Conservation (phyloP, 2,113 vertebrate species). For the Saguinus imperator region DNA sequence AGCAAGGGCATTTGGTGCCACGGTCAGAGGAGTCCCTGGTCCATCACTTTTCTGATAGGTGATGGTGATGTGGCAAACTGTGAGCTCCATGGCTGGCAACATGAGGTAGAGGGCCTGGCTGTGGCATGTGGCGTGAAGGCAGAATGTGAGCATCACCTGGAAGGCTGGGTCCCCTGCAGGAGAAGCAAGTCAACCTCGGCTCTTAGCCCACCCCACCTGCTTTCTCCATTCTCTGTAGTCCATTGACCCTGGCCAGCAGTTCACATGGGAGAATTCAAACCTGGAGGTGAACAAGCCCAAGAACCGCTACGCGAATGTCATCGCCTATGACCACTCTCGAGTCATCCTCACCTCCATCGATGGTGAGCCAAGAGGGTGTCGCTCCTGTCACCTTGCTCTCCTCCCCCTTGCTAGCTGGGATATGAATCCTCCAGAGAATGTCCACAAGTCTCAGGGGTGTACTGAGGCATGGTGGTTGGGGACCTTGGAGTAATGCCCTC, state of each 20-base stretch:
- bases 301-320: slow-evolving; percentile 98
- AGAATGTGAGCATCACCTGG: background rate
- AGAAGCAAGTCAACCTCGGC: background rate
- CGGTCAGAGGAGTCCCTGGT: background rate
- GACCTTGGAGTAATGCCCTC: background rate
- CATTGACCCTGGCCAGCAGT: slow-evolving; percentile 96
- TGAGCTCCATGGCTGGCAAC: background rate
- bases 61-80: rapidly evolving
- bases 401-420: background rate
- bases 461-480: no score
- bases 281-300: slow-evolving; percentile 98
- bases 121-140: background rate
- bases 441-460: rapidly evolving
- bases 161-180: background rate
- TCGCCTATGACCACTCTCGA: slow-evolving; percentile 96
- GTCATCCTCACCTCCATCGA: slow-evolving; percentile 94
- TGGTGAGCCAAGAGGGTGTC: slow-evolving; percentile 83
- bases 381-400: background rate
- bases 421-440: background rate
- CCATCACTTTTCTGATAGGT: background rate
- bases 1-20: background rate
- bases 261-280: slow-evolving; percentile 99
- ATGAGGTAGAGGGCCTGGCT: background rate
- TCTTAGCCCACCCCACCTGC: rapidly evolving
- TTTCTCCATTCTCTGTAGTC: slow-evolving; percentile 83